Evolutionary conservation across 2,888 invertebrate species (phyloP), one percentile per base, ranked within the genome.

Genomic region (Diaphora mendica): DNA sequence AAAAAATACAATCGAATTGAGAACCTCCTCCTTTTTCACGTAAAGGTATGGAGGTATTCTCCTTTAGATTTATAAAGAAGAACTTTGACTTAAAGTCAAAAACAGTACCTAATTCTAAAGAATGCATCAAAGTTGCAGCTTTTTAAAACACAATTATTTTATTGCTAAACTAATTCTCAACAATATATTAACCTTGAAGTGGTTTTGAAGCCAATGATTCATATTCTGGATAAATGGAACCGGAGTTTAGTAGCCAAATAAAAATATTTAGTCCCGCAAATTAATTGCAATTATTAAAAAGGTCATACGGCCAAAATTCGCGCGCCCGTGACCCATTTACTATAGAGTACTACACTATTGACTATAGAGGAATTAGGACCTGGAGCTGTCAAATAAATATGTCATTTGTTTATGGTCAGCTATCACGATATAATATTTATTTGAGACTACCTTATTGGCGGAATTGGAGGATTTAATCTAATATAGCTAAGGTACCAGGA

Each of bases 211-310:
- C 62, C 20, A 30, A 8, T 70, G 30, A 62, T 20, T 42, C 30
- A 62, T n/a, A 26, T 59, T 59, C 11, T 66, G n/a, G 48, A 67
- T 59, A 59, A 65, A 67, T 68, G 51, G 7, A 8, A 30, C 33
- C 55, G 39, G 51, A 65, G 15, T 65, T 59, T 26, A 71, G 30
- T 70, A 30, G 69, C 17, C 35, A 66, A 72, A 75, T 55, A 73
- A 70, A 66, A 75, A 72, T 65, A 69, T 26, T 62, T 62, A 48
- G 71, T 66, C 67, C 70, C 3, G 44, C 75, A 73, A 73, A 70
- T 68, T 73, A 82, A 83, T 83, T 80, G 84, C 80, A 77, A 74
- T 68, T 80, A 84, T 84, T 78, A 83, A 83, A 83, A 82, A 84
- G 82, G 83, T 76, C 85, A 70, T 67, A 51, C 8, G 8, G 33